Evolutionary conservation across 2,113 vertebrate genomes (phyloP).

Genomic region (Bubo bubo): DNA sequence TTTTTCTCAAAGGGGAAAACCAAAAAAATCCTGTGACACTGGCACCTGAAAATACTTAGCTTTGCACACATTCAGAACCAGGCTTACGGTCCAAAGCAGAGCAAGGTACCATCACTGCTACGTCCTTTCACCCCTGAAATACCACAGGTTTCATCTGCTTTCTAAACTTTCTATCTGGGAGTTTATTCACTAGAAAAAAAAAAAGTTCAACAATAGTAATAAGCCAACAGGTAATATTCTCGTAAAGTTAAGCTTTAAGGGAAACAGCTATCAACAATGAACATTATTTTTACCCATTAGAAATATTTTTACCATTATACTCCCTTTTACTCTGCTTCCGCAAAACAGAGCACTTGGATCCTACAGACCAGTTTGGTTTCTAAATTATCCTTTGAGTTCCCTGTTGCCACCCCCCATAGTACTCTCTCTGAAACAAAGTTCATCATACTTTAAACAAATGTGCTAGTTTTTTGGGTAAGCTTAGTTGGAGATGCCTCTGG

Average conservation of each 20-base stretch:
- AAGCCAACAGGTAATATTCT: not conserved
- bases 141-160: fast-evolving
- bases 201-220: fast-evolving
- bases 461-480: not conserved
- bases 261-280: not conserved
- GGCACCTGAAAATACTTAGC: not conserved
- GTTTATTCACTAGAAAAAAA: not conserved
- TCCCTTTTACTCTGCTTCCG: not conserved
- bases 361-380: fast-evolving
- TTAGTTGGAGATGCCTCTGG: not conserved
- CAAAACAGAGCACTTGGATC: not conserved
- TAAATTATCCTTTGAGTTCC: no score
- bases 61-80: not conserved
- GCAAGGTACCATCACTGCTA: not conserved
- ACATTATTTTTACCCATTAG: fast-evolving
- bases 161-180: not conserved
- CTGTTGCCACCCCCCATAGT: not conserved
- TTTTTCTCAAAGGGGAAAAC: not conserved
- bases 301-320: fast-evolving
- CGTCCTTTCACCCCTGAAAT: not conserved
- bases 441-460: not conserved
- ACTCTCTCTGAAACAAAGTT: not conserved
- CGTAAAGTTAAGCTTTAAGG: not conserved
- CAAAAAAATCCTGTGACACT: not conserved
- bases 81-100: not conserved